phyloP scores from a whole-genome alignment of 2,113 vertebrate species.

The Xiphias gladius region DNA sequence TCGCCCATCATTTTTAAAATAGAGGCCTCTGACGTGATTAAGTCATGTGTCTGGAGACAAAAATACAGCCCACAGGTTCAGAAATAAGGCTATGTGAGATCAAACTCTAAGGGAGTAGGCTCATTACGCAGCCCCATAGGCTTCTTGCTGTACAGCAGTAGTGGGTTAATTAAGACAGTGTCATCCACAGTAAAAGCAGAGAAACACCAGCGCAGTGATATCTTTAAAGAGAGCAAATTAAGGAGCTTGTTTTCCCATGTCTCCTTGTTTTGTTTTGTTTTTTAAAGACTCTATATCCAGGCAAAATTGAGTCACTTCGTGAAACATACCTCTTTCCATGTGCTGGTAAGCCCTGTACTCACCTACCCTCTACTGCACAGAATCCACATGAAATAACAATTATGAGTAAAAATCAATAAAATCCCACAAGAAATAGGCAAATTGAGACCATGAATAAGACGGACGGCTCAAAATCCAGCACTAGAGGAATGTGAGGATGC shows the following conservation, averaged over 20 bases:
- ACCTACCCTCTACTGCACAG: conserved; percentile 21
- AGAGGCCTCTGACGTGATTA: conserved; percentile 27
- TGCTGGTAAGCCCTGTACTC: conserved; percentile 22
- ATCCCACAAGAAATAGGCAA: conserved; percentile 8
- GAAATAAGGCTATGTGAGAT: conserved; percentile 48
- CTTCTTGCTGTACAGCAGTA: conserved; percentile 37
- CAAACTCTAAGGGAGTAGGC: conserved; percentile 60
- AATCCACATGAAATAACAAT: conserved; percentile 29
- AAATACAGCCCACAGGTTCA: conserved; percentile 53
- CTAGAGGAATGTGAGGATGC: conserved; percentile 39
- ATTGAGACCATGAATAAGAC: not conserved
- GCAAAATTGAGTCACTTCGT: conserved; percentile 4
- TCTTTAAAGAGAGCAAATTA: conserved; percentile 1
- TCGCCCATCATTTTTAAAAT: not conserved
- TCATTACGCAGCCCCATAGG: conserved; percentile 60
- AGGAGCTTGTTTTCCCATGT: conserved; percentile 4
- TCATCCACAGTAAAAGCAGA: conserved; percentile 48
- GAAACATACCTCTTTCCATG: conserved; percentile 12
- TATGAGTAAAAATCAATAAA: conserved; percentile 1
- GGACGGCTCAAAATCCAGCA: conserved; percentile 22
- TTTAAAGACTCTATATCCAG: not conserved
- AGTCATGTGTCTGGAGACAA: conserved; percentile 54
- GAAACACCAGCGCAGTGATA: conserved; percentile 13
- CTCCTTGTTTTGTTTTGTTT: not conserved
- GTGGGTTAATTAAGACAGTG: conserved; percentile 61